Conservation (phyloP, 2,113 vertebrate genomes). For the Vanacampus margaritifer region DNA sequence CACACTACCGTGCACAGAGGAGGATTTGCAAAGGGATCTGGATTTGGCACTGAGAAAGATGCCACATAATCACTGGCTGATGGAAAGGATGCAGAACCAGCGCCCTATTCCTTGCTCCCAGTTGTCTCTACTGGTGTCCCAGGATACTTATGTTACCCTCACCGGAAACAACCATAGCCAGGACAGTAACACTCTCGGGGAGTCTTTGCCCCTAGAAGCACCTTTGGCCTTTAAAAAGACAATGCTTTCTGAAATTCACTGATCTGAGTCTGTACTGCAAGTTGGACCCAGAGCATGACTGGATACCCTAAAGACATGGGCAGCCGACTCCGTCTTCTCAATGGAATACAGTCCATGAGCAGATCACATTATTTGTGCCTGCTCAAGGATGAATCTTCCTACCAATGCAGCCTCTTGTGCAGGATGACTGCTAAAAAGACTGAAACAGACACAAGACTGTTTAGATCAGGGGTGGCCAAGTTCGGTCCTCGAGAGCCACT, state of each 20-base stretch:
- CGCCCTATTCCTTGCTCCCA: conserved; percentile 39
- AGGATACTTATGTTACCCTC: conserved; percentile 78
- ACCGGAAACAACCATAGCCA: conserved; percentile 42
- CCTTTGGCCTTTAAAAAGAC: conserved; percentile 56
- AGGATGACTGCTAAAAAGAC: conserved; percentile 36
- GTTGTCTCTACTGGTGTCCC: conserved; percentile 60
- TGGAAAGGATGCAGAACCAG: conserved; percentile 48
- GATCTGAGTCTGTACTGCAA: conserved; percentile 69
- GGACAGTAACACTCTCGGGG: conserved; percentile 47
- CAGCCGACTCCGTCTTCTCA: conserved; percentile 80
- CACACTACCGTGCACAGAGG: conserved; percentile 12
- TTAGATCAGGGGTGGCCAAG: no score
- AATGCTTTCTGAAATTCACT: conserved; percentile 50
- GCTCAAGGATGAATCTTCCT: conserved; percentile 36
- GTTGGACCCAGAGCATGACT: conserved; percentile 72
- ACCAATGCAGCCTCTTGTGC: conserved; percentile 26
- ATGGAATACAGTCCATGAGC: conserved; percentile 80
- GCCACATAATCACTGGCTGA: conserved; percentile 50
- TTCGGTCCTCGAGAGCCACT: no score
- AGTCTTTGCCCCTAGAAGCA: conserved; percentile 53
- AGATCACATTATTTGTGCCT: conserved; percentile 70
- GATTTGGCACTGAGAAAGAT: conserved; percentile 16
- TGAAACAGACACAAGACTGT: background rate
- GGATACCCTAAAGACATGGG: conserved; percentile 59
- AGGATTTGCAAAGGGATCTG: background rate